Evolutionary conservation across 2,888 invertebrate species (phyloP).

Genomic region (Kuschelorhynchus macadamiae): DNA sequence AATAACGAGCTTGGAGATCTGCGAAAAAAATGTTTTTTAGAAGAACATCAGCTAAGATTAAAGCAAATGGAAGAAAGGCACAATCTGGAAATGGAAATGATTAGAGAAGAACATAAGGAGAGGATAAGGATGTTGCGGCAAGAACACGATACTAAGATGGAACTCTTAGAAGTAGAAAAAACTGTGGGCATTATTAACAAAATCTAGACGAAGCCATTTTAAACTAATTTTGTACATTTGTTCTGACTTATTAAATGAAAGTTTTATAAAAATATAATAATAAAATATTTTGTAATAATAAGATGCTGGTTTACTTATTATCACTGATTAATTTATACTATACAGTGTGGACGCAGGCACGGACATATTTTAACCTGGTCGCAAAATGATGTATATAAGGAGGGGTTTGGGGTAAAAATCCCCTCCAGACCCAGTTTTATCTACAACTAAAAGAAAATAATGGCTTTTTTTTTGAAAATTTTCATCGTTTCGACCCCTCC

Average conservation of each 20-base stretch:
- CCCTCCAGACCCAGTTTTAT: too few species aligned
- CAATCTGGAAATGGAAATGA: constrained; percentile 22
- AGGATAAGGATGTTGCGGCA: constrained; percentile 26
- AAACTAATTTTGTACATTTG: background rate
- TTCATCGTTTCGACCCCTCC: too few species aligned
- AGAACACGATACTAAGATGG: constrained; percentile 35
- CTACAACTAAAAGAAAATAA: too few species aligned
- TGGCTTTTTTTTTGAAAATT: too few species aligned
- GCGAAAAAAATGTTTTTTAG: constrained; percentile 29
- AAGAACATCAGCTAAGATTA: constrained; percentile 34
- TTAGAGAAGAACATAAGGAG: constrained; percentile 32
- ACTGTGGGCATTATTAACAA: constrained; percentile 41
- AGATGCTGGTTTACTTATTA: too few species aligned
- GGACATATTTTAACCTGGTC: too few species aligned
- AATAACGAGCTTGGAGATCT: constrained; percentile 1
- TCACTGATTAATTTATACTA: too few species aligned
- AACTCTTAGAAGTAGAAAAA: constrained; percentile 33
- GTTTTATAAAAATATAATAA: too few species aligned
- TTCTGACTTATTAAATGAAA: background rate
- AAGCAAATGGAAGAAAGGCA: constrained; percentile 36
- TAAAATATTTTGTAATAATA: too few species aligned
- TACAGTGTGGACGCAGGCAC: too few species aligned
- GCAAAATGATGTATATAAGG: too few species aligned
- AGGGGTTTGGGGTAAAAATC: too few species aligned
- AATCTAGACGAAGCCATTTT: constrained; percentile 16